These are phyloP conservation scores for Alligator sinensis DNA, from an alignment of 2,113 vertebrate species.

Conservation along the genomic window DNA sequence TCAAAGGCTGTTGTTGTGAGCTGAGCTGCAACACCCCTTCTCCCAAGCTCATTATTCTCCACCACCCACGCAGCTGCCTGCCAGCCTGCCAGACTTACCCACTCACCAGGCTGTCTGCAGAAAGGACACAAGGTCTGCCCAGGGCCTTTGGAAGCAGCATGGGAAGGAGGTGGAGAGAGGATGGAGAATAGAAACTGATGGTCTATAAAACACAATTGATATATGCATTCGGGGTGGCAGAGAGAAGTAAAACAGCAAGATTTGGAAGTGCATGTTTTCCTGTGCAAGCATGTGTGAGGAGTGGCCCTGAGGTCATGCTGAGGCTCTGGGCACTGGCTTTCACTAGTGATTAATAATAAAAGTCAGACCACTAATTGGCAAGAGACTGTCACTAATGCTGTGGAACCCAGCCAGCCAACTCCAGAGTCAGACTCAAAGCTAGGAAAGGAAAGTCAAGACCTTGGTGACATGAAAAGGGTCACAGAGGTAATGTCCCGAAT, in stretches of 20 bases:
- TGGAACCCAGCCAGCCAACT: neutral
- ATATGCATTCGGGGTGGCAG: neutral
- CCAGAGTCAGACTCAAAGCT: neutral
- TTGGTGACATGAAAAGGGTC: too few relatives aligned
- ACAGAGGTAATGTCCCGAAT: neutral
- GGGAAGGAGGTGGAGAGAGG: neutral
- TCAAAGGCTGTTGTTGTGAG: accelerated
- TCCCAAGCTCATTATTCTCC: neutral
- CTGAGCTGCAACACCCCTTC: neutral
- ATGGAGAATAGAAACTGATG: neutral
- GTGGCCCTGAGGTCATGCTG: neutral
- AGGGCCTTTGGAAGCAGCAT: neutral
- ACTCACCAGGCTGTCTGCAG: neutral
- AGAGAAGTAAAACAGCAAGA: neutral
- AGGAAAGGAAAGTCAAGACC: neutral
- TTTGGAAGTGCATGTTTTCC: neutral
- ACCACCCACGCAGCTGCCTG: neutral
- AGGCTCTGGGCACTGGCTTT: neutral
- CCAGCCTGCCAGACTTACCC: neutral
- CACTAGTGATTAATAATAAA: neutral
- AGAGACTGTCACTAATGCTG: too few relatives aligned
- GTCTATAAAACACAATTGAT: neutral
- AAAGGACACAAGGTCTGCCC: neutral
- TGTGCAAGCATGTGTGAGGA: neutral
- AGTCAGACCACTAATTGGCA: neutral